A percentile compares a stretch with the other conserved stretches of the same genome.
phyloP scores from a whole-genome alignment of 2,113 vertebrate genomes.

The Alosa alosa region DNA sequence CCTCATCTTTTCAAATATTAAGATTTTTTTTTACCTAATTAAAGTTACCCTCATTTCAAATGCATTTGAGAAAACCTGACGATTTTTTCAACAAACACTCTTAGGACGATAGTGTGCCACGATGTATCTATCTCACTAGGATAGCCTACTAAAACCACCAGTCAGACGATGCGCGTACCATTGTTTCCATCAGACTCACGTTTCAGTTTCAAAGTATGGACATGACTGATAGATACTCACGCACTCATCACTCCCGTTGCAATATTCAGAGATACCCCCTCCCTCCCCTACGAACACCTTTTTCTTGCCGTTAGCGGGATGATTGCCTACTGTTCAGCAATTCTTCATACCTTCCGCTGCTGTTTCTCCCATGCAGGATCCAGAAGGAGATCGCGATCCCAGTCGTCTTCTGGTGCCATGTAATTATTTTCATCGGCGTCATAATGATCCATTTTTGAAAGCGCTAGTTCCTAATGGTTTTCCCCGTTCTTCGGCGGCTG shows the following conservation, averaged over 20 bases:
- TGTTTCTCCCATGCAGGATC: slow-evolving; percentile 98
- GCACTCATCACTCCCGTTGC: slow-evolving; percentile 1
- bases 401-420: slow-evolving; percentile 91
- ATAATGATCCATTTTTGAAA: slow-evolving; percentile 81
- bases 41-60: background rate
- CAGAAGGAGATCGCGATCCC: slow-evolving; percentile 91
- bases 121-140: background rate
- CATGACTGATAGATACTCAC: background rate
- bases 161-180: background rate
- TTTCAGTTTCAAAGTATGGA: slow-evolving; percentile 4
- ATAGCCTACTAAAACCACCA: background rate
- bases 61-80: background rate
- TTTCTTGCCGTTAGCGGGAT: slow-evolving; percentile 18
- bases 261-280: background rate
- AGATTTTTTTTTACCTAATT: background rate
- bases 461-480: slow-evolving; percentile 36
- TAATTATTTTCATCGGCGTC: slow-evolving; percentile 81
- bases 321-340: slow-evolving; percentile 29
- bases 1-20: background rate
- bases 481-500: slow-evolving; percentile 48
- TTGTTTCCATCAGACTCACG: slow-evolving; percentile 1
- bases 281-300: slow-evolving; percentile 40
- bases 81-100: background rate
- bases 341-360: slow-evolving; percentile 85
- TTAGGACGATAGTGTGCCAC: background rate